A percentile compares a stretch with the other conserved stretches of the same genome.
Evolutionary conservation across 2,797 vertebrate genomes (phyloP).

Genomic region (Chelidonichthys spinosus): DNA sequence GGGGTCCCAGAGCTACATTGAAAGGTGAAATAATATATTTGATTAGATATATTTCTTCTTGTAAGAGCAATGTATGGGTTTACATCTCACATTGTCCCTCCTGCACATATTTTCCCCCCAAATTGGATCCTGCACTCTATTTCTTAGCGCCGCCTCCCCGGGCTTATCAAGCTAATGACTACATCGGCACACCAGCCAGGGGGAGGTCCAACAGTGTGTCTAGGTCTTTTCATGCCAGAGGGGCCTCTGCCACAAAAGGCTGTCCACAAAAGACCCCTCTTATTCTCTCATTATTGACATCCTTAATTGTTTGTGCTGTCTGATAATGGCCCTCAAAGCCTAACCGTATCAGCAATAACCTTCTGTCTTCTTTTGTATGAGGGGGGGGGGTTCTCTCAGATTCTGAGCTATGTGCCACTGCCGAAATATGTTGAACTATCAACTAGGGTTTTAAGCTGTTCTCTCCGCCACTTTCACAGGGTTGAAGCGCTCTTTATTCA

Average conservation of each 20-base stretch:
- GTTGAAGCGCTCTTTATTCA: constrained; percentile 48
- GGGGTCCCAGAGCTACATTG: background rate
- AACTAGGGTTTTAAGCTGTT: constrained; percentile 27
- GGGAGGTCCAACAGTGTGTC: constrained; percentile 66
- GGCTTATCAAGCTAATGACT: constrained; percentile 68
- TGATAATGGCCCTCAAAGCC: constrained; percentile 72
- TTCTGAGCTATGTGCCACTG: constrained; percentile 29
- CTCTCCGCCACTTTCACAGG: constrained; percentile 25
- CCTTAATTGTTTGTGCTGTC: constrained; percentile 75
- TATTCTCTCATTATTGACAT: constrained; percentile 74
- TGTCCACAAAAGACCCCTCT: constrained; percentile 69
- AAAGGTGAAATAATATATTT: constrained; percentile 35
- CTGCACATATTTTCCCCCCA: constrained; percentile 7
- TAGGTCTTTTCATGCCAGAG: constrained; percentile 66
- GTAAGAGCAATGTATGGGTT: constrained; percentile 19
- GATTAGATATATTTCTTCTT: constrained; percentile 41
- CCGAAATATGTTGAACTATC: constrained; percentile 31
- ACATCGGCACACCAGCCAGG: constrained; percentile 57
- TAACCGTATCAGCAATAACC: constrained; percentile 75
- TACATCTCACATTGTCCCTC: constrained; percentile 1
- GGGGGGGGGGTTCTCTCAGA: constrained; percentile 7
- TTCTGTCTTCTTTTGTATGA: constrained; percentile 65
- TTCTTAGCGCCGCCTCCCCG: constrained; percentile 21
- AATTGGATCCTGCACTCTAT: constrained; percentile 49
- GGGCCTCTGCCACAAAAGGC: constrained; percentile 70